Conservation (phyloP, 2,113 vertebrate genomes). For the Lota lota region DNA sequence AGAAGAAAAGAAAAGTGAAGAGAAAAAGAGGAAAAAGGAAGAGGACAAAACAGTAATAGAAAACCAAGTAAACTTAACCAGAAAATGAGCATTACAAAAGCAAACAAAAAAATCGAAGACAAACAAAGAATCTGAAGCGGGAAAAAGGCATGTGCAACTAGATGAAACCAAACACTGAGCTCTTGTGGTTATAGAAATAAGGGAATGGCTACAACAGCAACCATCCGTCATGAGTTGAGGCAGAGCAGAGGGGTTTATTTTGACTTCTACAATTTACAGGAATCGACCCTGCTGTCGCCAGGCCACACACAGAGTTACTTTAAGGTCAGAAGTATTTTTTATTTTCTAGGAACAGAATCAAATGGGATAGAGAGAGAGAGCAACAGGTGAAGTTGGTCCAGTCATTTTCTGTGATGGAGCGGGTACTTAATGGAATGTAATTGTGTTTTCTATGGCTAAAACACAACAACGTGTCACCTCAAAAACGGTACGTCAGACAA, state of each 20-base stretch:
- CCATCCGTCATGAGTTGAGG: slow-evolving; percentile 10
- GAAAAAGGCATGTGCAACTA: not conserved
- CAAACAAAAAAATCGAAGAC: too few species aligned
- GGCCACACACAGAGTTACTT: slow-evolving; percentile 29
- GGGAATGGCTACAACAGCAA: not conserved
- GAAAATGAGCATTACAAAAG: too few species aligned
- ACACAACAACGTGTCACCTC: not conserved
- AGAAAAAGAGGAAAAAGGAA: too few species aligned
- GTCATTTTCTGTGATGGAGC: not conserved
- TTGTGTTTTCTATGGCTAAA: not conserved
- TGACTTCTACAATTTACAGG: slow-evolving; percentile 27
- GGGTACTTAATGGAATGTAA: not conserved
- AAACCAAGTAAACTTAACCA: too few species aligned
- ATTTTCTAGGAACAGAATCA: not conserved
- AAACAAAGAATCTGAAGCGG: too few species aligned
- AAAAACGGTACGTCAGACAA: not conserved
- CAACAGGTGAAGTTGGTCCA: not conserved
- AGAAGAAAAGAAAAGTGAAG: too few species aligned
- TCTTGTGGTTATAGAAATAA: not conserved
- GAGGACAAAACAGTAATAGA: too few species aligned
- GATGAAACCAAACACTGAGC: not conserved
- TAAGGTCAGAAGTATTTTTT: not conserved
- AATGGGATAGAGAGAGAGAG: not conserved
- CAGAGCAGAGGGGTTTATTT: slow-evolving; percentile 29
- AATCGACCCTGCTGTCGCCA: slow-evolving; percentile 9